These are phyloP conservation scores for Drosophila sordidapex DNA, from an alignment of 2,888 invertebrate genomes.

Conservation along the genomic window DNA sequence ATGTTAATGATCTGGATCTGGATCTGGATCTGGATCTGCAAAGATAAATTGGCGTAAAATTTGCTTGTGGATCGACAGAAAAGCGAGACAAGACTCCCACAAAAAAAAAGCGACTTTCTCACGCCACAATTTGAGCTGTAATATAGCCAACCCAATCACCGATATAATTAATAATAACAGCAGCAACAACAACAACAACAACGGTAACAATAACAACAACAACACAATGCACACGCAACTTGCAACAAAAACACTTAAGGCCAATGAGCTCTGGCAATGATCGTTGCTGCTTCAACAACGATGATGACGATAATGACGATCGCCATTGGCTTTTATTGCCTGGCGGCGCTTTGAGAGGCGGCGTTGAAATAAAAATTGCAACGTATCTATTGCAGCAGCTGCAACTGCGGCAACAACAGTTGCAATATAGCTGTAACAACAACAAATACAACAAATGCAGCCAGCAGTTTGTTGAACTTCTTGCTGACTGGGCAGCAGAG, in stretches of 20 bases:
- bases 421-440: conserved; percentile 52
- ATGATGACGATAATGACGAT: conserved; percentile 46
- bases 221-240: conserved; percentile 1
- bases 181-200: conserved; percentile 17
- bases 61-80: not conserved
- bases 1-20: not conserved
- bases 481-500: conserved; percentile 14
- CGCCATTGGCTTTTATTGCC: conserved; percentile 49
- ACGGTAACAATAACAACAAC: conserved; percentile 22
- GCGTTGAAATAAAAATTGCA: conserved; percentile 64
- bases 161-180: conserved; percentile 75
- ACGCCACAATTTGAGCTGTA: conserved; percentile 66
- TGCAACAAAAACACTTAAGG: conserved; percentile 37
- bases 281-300: conserved; percentile 50
- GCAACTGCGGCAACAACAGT: conserved; percentile 20
- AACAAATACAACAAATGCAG: conserved; percentile 21
- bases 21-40: not conserved
- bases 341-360: conserved; percentile 74
- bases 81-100: conserved; percentile 16
- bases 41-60: conserved; percentile 38
- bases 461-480: conserved; percentile 69
- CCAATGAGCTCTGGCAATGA: conserved; percentile 75
- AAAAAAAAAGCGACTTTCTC: conserved; percentile 59
- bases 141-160: conserved; percentile 75
- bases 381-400: conserved; percentile 67